Conservation (phyloP, 2,888 invertebrate genomes). For the Apoderus coryli region DNA sequence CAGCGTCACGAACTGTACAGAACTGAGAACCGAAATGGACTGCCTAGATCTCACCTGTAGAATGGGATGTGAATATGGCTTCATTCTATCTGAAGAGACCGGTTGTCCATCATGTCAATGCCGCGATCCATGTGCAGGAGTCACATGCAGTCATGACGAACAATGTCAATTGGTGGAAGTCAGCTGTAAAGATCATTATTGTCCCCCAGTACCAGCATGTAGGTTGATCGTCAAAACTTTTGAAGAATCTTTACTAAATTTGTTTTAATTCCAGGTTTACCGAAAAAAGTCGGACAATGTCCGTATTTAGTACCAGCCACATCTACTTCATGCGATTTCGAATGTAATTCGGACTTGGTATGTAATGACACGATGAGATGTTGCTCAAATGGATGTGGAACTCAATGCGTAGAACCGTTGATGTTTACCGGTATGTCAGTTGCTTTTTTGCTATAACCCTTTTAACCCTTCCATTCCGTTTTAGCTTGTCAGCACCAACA, state of each 20-base stretch:
- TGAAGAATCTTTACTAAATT: conserved; percentile 1
- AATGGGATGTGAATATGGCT: conserved; percentile 75
- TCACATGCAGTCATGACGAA: conserved; percentile 49
- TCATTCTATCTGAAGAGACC: conserved; percentile 48
- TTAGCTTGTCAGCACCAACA: conserved; percentile 51
- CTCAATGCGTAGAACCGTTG: conserved; percentile 60
- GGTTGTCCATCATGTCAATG: conserved; percentile 71
- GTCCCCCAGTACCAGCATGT: conserved; percentile 75
- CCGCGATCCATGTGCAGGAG: conserved; percentile 62
- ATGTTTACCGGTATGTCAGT: conserved; percentile 41
- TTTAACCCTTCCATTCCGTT: conserved; percentile 6
- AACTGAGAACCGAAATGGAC: conserved; percentile 43
- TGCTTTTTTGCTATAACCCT: conserved; percentile 4
- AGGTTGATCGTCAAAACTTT: conserved; percentile 25
- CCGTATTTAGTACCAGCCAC: conserved; percentile 62
- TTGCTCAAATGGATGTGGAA: conserved; percentile 79
- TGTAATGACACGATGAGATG: conserved; percentile 59
- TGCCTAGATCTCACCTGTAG: conserved; percentile 65
- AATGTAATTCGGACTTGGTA: conserved; percentile 62
- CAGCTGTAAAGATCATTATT: conserved; percentile 71
- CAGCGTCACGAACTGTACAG: conserved; percentile 25
- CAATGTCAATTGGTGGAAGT: conserved; percentile 73
- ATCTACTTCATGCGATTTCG: conserved; percentile 55
- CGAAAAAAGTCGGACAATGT: conserved; percentile 64
- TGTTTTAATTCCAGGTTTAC: conserved; percentile 31